Evolutionary conservation across 2,888 invertebrate species (phyloP).

Genomic region (Synanthedon tipuliformis): DNA sequence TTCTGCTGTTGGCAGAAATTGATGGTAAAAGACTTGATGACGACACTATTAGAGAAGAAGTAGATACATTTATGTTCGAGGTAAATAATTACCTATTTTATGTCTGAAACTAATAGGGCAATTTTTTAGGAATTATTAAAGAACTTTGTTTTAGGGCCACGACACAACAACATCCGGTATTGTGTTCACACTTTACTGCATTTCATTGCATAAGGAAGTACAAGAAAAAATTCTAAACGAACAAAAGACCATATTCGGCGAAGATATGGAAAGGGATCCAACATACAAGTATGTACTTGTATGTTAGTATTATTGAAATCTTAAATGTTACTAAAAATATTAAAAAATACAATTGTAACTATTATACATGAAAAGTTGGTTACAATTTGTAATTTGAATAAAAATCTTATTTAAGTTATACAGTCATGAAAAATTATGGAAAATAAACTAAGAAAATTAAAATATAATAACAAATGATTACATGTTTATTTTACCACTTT

Average conservation of each 20-base stretch:
- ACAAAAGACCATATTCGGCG: constrained; percentile 48
- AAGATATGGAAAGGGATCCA: constrained; percentile 38
- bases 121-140: neutral
- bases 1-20: constrained; percentile 71
- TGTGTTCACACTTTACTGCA: constrained; percentile 54
- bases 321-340: no score
- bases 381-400: no score
- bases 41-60: constrained; percentile 74
- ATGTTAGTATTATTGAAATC: no score
- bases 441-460: no score
- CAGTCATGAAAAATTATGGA: no score
- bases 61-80: constrained; percentile 81
- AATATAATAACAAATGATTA: no score
- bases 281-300: constrained; percentile 35
- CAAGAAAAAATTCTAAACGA: constrained; percentile 65
- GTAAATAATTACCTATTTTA: constrained; percentile 40
- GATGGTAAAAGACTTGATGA: constrained; percentile 71
- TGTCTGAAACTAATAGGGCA: neutral
- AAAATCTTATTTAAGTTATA: no score
- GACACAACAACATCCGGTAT: constrained; percentile 72
- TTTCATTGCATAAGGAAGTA: constrained; percentile 59
- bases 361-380: no score
- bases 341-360: no score
- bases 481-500: no score
- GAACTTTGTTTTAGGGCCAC: constrained; percentile 51